phyloP scores from a whole-genome alignment of 2,113 vertebrate genomes.

The Oceanodroma tethys region DNA sequence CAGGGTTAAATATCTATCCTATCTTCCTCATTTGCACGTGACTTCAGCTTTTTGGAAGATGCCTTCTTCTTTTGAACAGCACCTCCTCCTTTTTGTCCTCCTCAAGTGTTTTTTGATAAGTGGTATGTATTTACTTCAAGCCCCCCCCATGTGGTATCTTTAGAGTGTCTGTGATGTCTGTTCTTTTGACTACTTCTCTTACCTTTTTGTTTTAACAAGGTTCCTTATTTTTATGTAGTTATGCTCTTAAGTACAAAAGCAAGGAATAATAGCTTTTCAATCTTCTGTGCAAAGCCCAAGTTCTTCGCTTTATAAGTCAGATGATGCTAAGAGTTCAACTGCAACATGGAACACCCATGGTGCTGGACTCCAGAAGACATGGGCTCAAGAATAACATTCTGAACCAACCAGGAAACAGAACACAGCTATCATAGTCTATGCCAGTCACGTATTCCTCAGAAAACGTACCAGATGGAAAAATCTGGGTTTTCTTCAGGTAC shows the following conservation, averaged over 20 bases:
- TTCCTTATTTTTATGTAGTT: background rate
- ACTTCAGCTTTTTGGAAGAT: background rate
- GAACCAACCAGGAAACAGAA: background rate
- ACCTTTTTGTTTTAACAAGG: background rate
- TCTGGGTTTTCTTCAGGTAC: background rate
- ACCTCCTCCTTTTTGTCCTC: background rate
- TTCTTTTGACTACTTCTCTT: background rate
- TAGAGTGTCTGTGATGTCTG: background rate
- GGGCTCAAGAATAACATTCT: background rate
- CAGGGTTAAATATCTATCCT: background rate
- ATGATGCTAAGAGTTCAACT: background rate
- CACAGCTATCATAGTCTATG: background rate
- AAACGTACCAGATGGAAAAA: background rate
- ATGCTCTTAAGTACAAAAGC: background rate
- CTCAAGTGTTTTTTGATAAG: background rate
- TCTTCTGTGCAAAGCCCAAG: background rate
- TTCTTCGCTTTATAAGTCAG: background rate
- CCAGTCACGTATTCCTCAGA: background rate
- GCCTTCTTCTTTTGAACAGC: background rate
- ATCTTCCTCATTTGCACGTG: background rate
- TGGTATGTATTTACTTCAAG: background rate
- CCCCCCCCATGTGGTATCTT: background rate
- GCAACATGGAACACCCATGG: background rate
- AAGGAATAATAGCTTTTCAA: background rate
- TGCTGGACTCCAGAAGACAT: background rate